Evolutionary conservation across 2,888 invertebrate species (phyloP), one percentile per base, ranked within the genome.

Genomic region (Pharmacophagus antenor): DNA sequence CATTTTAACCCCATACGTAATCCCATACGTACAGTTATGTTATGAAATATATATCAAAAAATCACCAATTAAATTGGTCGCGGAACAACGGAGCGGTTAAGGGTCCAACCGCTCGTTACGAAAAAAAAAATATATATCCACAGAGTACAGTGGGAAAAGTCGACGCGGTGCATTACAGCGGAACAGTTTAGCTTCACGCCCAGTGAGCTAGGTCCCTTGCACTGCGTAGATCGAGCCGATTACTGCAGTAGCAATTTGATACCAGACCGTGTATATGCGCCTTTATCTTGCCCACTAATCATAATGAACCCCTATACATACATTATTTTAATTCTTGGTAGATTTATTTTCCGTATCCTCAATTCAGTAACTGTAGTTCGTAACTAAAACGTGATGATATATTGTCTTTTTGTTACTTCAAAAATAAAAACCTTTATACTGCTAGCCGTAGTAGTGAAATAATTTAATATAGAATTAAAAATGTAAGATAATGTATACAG

Each of bases 101-200:
- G 81, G 80, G 77, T 62, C 70, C 70, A 70, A 73, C 73, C 71
- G 70, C 74, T 81, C 75, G 79, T 83, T 79, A 80, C 71, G 71
- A 72, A 71, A 79, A 80, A 78, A 74, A 71, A 69, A 18, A 48
- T 62, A n/a, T 37, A 48, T 62, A n/a, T 51, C 66, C 65, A 71
- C 68, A 68, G 72, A 71, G 72, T 70, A 77, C 78, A 83, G 85
- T 87, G 86, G 85, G 87, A 88, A 86, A 84, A 83, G 80, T 76
- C 73, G 75, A 77, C 74, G 77, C 79, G 64, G 73, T 65, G 73
- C 77, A 84, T 72, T 79, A 76, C 83, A 76, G 88, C 83, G 87
- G 80, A 85, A 88, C 87, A 77, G 72, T 72, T 73, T 76, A 76
- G 78, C 79, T 86, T 86, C 83, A 87, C 82, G 88, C 84, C 78